Percentiles rank a stretch among this genome's conserved stretches.
phyloP scores from a whole-genome alignment of 1,140 invertebrate species.

The Heliconius congener region DNA sequence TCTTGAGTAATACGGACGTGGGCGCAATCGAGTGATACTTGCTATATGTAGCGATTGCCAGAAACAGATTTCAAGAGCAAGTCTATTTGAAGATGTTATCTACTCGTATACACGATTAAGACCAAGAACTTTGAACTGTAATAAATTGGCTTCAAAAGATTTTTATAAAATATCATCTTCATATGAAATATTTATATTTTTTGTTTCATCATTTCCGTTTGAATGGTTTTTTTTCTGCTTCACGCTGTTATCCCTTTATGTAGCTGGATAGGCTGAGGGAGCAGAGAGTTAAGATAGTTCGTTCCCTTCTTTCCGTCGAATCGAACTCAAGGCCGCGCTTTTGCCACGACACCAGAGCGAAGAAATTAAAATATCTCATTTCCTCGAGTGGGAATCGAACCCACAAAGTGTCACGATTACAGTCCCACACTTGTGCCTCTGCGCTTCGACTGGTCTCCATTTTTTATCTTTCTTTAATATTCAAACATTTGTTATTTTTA shows the following conservation, averaged over 20 bases:
- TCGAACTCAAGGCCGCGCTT: too few species aligned
- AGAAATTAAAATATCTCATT: too few species aligned
- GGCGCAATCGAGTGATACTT: slow-evolving; percentile 11
- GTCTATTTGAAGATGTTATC: slow-evolving; percentile 17
- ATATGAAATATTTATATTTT: neutral
- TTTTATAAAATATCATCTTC: neutral
- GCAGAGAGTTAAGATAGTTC: too few species aligned
- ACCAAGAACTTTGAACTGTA: slow-evolving; percentile 5
- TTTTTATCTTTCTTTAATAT: neutral
- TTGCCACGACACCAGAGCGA: too few species aligned
- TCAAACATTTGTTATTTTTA: neutral
- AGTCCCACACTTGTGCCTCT: too few species aligned
- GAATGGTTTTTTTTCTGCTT: neutral
- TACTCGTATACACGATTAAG: neutral
- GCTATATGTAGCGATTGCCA: slow-evolving; percentile 14
- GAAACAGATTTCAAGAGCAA: slow-evolving; percentile 26
- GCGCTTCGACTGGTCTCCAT: too few species aligned
- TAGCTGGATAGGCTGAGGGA: too few species aligned
- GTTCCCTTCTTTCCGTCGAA: too few species aligned
- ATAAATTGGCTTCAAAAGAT: neutral
- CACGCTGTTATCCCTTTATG: too few species aligned
- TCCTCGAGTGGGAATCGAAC: too few species aligned
- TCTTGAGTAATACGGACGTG: neutral
- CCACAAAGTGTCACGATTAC: too few species aligned
- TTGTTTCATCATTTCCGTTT: neutral